A percentile compares a stretch with the other conserved stretches of the same genome.
Conservation (phyloP, 2,113 vertebrate genomes). For the Sula dactylatra region DNA sequence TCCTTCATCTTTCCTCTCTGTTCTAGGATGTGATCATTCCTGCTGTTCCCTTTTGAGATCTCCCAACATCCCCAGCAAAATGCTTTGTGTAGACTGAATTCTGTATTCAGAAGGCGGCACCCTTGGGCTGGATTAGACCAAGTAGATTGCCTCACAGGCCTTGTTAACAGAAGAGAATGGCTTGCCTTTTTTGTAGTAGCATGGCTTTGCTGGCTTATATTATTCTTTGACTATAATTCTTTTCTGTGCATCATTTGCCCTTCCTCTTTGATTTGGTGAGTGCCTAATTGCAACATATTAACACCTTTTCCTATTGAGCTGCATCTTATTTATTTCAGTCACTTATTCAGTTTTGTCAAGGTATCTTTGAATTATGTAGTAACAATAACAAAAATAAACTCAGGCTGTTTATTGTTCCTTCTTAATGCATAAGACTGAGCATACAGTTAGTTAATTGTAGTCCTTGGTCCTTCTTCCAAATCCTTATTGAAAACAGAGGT, state of each 20-base stretch:
- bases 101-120: not conserved
- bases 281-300: not conserved
- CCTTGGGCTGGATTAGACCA: not conserved
- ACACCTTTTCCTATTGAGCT: not conserved
- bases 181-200: not conserved
- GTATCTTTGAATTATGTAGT: not conserved
- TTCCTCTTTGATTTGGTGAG: not conserved
- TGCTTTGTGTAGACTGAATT: not conserved
- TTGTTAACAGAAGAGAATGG: not conserved
- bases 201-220: not conserved
- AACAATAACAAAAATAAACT: not conserved
- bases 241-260: not conserved
- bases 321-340: not conserved
- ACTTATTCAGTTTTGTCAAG: not conserved
- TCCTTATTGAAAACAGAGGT: not conserved
- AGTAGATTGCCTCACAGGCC: not conserved
- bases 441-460: not conserved
- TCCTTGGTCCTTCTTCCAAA: not conserved
- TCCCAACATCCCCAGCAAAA: not conserved
- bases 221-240: not conserved
- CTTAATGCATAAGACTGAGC: rapidly evolving
- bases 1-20: not conserved
- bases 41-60: not conserved
- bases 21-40: not conserved
- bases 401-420: not conserved